Evolutionary conservation across 2,113 vertebrate species (phyloP), one percentile per base, ranked within the genome.

Genomic region (Tenebrosternarchus preto): DNA sequence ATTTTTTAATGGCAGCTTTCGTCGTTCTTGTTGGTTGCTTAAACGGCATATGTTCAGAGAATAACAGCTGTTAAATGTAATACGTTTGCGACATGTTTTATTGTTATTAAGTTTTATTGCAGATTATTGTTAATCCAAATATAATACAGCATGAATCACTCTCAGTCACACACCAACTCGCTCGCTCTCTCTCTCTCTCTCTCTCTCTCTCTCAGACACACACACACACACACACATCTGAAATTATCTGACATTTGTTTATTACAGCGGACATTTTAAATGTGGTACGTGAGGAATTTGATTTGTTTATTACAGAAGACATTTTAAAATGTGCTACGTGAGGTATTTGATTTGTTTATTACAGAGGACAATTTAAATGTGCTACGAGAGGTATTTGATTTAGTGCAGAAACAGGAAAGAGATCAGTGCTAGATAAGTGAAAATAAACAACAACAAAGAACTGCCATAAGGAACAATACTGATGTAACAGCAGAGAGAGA

Each of bases 381-480:
- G 63, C 20, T 20, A 3, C 17, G 27, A 0, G 63, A 33, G 57
- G 3, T n/a, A 17, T 31, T 22, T 36, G 75, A 81, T 76, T 69
- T 16, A 4, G 33, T 2, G 6, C 33, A 72, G 83, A 70, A 78
- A 72, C 27, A 73, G 55, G 29, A 74, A 67, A 77, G 31, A 59
- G 76, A 86, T 63, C 78, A 19, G 33, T 78, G 88, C 74, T 75
- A 84, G 82, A 87, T 83, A 85, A 88, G 68, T 15, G 56, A 46
- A 69, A 86, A 76, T 56, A 84, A 84, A 84, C 78, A 77, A 84
- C 57, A 80, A 71, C 70, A 82, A 69, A 80, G 24, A 66, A 39
- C 46, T 29, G 68, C 17, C 53, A 56, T 36, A 2, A 19, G 33
- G 31, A 80, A 46, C 36, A 77, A 67, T 76, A 70, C 59, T 70